Percentiles rank a stretch among this genome's conserved stretches.
Conservation (phyloP, 2,113 vertebrate species). For the Solea solea region DNA sequence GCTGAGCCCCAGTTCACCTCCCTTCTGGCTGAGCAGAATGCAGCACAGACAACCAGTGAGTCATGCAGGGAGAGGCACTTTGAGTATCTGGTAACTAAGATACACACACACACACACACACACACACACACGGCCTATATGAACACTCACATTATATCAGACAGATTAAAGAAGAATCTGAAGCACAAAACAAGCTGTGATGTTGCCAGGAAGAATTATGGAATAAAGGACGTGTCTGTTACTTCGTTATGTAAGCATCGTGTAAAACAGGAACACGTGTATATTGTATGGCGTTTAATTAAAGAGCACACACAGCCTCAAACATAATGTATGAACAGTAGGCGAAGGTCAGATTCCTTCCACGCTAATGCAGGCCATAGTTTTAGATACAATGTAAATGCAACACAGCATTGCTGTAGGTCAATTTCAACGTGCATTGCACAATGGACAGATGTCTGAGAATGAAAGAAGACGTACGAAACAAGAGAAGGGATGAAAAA, state of each 20-base stretch:
- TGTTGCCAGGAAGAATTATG: background rate
- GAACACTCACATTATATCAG: conserved; percentile 8
- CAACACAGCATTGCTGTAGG: conserved; percentile 18
- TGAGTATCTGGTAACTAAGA: conserved; percentile 45
- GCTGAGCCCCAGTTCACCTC: conserved; percentile 55
- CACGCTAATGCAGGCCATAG: conserved; percentile 6
- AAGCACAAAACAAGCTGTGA: conserved; percentile 3
- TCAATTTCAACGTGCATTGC: conserved; percentile 38
- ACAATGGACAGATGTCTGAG: conserved; percentile 58
- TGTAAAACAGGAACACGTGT: background rate
- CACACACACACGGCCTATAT: background rate
- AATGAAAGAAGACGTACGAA: background rate
- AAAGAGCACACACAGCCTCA: conserved; percentile 1
- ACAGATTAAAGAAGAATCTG: conserved; percentile 3
- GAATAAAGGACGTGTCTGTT: background rate
- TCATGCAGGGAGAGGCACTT: conserved; percentile 70
- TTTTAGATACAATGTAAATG: conserved; percentile 2
- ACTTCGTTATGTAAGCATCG: background rate
- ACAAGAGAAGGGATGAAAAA: no score
- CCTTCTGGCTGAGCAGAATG: conserved; percentile 51
- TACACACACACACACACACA: conserved; percentile 20
- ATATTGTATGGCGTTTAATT: background rate
- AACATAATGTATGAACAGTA: background rate
- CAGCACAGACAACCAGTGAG: conserved; percentile 67
- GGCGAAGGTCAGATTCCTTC: conserved; percentile 17